These are phyloP conservation scores for Ctenopoma kingsleyae DNA, from an alignment of 2,797 vertebrate genomes.

Conservation along the genomic window DNA sequence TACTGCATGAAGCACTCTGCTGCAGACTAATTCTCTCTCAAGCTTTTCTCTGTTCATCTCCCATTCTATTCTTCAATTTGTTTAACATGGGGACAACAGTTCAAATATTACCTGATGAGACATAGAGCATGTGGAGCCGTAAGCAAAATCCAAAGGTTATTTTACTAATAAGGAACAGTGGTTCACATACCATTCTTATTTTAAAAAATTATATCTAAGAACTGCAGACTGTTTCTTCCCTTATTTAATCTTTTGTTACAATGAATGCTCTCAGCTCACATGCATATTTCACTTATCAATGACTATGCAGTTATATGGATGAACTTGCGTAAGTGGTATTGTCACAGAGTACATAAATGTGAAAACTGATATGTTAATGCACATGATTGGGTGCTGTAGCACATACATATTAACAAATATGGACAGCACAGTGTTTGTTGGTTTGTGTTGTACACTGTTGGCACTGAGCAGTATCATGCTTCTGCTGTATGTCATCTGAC, in stretches of 20 bases:
- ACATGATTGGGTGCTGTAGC: conserved; percentile 55
- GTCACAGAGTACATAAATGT: conserved; percentile 52
- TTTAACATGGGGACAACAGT: conserved; percentile 66
- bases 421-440: conserved; percentile 26
- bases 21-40: conserved; percentile 58
- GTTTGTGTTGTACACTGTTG: conserved; percentile 33
- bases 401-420: conserved; percentile 47
- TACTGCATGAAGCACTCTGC: conserved; percentile 62
- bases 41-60: conserved; percentile 56
- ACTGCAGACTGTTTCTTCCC: not conserved
- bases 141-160: conserved; percentile 16
- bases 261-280: not conserved
- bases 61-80: conserved; percentile 60
- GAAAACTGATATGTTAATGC: conserved; percentile 59
- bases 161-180: conserved; percentile 1
- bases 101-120: conserved; percentile 56
- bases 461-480: conserved; percentile 59
- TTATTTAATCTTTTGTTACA: conserved; percentile 25
- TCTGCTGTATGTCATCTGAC: conserved; percentile 73
- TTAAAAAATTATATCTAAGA: conserved; percentile 10
- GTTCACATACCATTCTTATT: not conserved
- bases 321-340: conserved; percentile 33
- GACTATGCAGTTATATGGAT: conserved; percentile 27
- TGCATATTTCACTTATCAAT: conserved; percentile 32
- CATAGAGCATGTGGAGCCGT: conserved; percentile 24